These are phyloP conservation scores for Brachirus orientalis DNA, from an alignment of 2,113 vertebrate genomes.

Conservation along the genomic window DNA sequence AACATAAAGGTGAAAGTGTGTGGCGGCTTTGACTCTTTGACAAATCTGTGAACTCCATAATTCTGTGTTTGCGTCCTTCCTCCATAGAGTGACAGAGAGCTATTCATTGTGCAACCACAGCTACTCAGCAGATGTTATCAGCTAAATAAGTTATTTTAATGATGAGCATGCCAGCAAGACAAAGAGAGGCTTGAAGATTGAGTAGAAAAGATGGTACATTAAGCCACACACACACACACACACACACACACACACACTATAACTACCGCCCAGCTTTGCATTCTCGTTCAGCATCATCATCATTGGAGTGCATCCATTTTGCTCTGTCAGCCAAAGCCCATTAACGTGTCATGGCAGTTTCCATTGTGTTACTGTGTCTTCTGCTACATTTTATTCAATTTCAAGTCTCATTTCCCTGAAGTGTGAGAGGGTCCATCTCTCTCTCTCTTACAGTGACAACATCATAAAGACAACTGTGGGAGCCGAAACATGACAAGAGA, in stretches of 20 bases:
- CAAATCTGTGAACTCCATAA: too few relatives aligned
- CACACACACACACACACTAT: neutral
- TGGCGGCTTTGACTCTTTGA: too few relatives aligned
- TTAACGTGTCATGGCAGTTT: constrained; percentile 38
- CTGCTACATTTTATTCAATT: constrained; percentile 56
- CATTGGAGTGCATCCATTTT: constrained; percentile 18
- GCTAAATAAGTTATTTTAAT: constrained; percentile 63
- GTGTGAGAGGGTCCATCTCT: constrained; percentile 17
- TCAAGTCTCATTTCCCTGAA: constrained; percentile 57
- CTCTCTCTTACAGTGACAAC: neutral
- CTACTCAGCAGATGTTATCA: constrained; percentile 52
- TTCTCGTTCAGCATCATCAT: constrained; percentile 21
- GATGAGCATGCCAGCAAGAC: constrained; percentile 38
- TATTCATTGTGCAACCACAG: constrained; percentile 43
- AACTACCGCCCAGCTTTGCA: neutral
- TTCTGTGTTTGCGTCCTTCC: neutral
- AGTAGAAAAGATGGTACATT: constrained; percentile 16
- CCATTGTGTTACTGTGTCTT: constrained; percentile 31
- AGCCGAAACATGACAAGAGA: too few relatives aligned
- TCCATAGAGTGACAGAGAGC: constrained; percentile 22
- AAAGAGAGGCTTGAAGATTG: constrained; percentile 36
- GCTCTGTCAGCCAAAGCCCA: constrained; percentile 41
- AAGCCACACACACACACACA: neutral
- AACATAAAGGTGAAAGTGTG: too few relatives aligned
- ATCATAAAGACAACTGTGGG: too few relatives aligned